These are phyloP conservation scores for Cancer borealis DNA, from an alignment of 2,888 invertebrate genomes.

Conservation along the genomic window DNA sequence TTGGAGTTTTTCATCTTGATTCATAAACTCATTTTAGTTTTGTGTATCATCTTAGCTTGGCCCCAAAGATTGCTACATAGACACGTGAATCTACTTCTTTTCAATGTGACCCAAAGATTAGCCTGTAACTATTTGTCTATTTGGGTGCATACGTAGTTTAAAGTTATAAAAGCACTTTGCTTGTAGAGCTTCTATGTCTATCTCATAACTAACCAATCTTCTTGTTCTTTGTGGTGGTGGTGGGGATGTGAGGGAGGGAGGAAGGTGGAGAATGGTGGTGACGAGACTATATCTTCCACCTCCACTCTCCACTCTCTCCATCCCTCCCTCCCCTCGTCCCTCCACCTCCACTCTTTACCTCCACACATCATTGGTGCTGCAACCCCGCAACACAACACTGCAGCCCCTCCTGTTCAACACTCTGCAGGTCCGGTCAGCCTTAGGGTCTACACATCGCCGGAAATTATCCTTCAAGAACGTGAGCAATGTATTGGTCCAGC, in stretches of 20 bases:
- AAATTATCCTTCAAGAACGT: constrained; percentile 95
- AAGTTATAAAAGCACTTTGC: constrained; percentile 56
- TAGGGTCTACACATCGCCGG: constrained; percentile 83
- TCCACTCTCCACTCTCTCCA: constrained; percentile 31
- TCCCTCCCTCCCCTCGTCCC: constrained; percentile 54
- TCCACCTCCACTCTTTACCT: constrained; percentile 60
- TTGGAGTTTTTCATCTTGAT: not conserved
- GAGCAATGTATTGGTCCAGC: constrained; percentile 93
- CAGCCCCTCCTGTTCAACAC: constrained; percentile 79
- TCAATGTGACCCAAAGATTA: constrained; percentile 30
- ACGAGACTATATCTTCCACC: not conserved
- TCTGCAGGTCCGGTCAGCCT: constrained; percentile 85
- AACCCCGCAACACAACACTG: constrained; percentile 48
- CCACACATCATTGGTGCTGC: constrained; percentile 61
- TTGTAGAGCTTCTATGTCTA: constrained; percentile 66
- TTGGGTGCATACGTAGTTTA: constrained; percentile 58
- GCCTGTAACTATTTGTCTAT: constrained; percentile 53
- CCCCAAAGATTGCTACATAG: not conserved
- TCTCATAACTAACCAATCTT: constrained; percentile 64
- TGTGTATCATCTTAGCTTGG: not conserved
- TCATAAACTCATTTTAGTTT: not conserved
- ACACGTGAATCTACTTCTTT: not conserved
- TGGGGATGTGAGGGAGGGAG: constrained; percentile 57
- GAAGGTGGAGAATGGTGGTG: constrained; percentile 32
- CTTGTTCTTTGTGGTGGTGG: constrained; percentile 72